Evolutionary conservation across 2,113 vertebrate species (phyloP), one percentile per base, ranked within the genome.

Genomic region (Oenanthe melanoleuca): DNA sequence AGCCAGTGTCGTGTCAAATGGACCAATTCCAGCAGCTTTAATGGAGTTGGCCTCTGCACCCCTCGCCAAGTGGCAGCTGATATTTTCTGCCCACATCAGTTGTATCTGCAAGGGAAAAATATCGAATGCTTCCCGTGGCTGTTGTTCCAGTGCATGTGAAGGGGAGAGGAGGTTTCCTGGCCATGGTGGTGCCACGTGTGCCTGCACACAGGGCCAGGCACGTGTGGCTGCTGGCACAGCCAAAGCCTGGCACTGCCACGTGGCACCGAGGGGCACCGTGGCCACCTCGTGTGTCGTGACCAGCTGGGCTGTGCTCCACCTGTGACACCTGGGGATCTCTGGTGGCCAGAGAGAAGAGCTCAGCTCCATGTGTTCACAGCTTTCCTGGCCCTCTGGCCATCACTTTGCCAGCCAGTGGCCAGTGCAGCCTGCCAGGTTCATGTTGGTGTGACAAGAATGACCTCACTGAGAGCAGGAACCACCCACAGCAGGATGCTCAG

Each of bases 1-100:
- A 93, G 95, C 94, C 57, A 21, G 67, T 72, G 94, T 84, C 86
- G 88, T 96, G 97, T 97, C 97, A 94, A 95, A 96, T 86, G 95
- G 88, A 96, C 91, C 96, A 97, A 96, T 97, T 97, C 96, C 94
- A 91, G 94, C 84, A 91, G 91, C 95, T 97, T 94, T 96, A 97
- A 97, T 96, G 94, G 97, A 96, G 93, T 96, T 96, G 97, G 95
- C 96, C 97, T 97, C 95, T 95, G 85, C 89, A 65, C 92, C 93
- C 87, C 80, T 86, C 69, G 26, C 92, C 92, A 40, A 82, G 94
- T 53, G 89, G 91, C 93, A 96, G 96, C 93, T 77, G 95, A 80
- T 92, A 78, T 94, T 97, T 96, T 85, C 96, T 96, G 86, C 95
- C 92, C 93, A 31, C 79, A 75, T 86, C 88, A 10, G 69, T 69